Evolutionary conservation across 2,797 vertebrate genomes (phyloP), one percentile per base, ranked within the genome.

Genomic region (Decapterus maruadsi): DNA sequence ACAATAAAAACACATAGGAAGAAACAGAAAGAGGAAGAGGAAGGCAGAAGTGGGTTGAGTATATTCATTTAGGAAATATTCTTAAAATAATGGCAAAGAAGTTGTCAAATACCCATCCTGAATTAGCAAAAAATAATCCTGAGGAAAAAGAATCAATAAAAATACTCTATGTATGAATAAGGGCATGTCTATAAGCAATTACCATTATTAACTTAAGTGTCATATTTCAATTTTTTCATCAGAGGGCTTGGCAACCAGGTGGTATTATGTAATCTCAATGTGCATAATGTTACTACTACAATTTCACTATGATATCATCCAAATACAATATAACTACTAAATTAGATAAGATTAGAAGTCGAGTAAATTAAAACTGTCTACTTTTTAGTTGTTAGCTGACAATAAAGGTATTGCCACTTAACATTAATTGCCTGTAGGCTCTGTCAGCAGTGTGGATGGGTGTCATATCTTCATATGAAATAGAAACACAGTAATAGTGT

Each of bases 1-100:
- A 66, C n/a, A 14, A 40, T 58, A 20, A 65, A 71, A 72, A 43
- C 1, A 56, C n/a, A 31, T 20, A 61, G 31, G n/a, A 26, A 59
- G 26, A 13, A 56, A 14, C 1, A 48, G n/a, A 58, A 29, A 51
- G 6, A 2, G 14, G 4, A 8, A 48, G 3, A 61, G 16, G 4
- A 61, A 38, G 14, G 61, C 6, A 43, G 16, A 17, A 54, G 3
- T 2, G 4, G 14, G 8, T 2, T 17, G 1, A n/a, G 26, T 31
- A 29, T 19, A 2, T 13, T 40, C 9, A 4, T 46, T 1, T 48
- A 53, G 7, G 0, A 38, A 55, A 68, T 26, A 5, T 22, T 46
- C 34, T 0, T 53, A 48, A 51, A n/a, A n/a, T n/a, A n/a, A n/a
- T n/a, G n/a, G n/a, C n/a, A n/a, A 51, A 20, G 1, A 22, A 51